Evolutionary conservation across 1,140 invertebrate species (phyloP).

Genomic region (Leptopilina boulardi): DNA sequence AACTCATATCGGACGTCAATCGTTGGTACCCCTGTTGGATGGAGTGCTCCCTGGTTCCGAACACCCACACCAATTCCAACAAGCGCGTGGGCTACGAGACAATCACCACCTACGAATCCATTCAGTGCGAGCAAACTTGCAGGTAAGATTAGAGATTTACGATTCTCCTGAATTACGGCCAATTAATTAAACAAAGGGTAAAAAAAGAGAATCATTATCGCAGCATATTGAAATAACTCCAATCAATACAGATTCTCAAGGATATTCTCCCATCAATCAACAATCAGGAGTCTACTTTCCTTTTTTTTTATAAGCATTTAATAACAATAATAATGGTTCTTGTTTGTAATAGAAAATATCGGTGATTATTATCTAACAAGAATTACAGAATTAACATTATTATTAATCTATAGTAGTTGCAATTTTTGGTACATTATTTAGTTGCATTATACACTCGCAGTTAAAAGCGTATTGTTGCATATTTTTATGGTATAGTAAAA

Average conservation of each 20-base stretch:
- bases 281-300: neutral
- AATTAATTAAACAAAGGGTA: slow-evolving; percentile 68
- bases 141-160: slow-evolving; percentile 69
- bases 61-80: slow-evolving; percentile 62
- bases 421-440: no score
- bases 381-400: no score
- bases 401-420: no score
- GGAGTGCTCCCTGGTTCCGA: slow-evolving; percentile 53
- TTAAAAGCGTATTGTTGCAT: no score
- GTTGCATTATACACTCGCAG: no score
- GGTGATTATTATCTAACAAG: no score
- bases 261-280: slow-evolving; percentile 11
- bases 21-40: slow-evolving; percentile 44
- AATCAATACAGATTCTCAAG: slow-evolving; percentile 24
- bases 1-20: slow-evolving; percentile 50
- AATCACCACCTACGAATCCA: slow-evolving; percentile 69
- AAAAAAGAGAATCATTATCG: slow-evolving; percentile 23
- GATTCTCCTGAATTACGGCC: slow-evolving; percentile 71
- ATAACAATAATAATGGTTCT: no score
- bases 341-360: no score
- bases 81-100: slow-evolving; percentile 70
- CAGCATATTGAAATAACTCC: neutral
- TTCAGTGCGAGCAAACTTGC: slow-evolving; percentile 58
- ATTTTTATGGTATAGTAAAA: no score
- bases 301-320: no score